These are phyloP conservation scores for Notodromas monacha DNA, from an alignment of 2,888 invertebrate genomes.

Conservation along the genomic window DNA sequence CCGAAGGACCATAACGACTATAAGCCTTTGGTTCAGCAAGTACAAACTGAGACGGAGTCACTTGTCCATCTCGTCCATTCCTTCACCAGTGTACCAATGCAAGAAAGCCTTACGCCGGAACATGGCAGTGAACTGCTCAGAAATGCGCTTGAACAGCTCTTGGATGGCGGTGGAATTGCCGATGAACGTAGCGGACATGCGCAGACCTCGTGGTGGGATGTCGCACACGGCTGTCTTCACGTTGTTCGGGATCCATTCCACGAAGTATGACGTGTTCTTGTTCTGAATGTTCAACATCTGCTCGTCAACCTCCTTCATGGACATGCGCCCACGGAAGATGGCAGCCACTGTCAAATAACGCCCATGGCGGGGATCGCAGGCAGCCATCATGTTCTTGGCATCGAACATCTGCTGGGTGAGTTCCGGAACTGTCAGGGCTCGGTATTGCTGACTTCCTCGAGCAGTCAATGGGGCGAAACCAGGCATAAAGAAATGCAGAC, in stretches of 20 bases:
- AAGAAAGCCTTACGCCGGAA: constrained; percentile 48
- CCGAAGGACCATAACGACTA: no score
- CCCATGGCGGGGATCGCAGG: constrained; percentile 68
- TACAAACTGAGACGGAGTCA: no score
- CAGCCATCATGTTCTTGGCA: constrained; percentile 89
- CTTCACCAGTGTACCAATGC: constrained; percentile 26
- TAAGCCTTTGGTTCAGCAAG: no score
- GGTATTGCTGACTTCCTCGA: constrained; percentile 47
- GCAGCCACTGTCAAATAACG: constrained; percentile 53
- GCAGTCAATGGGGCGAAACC: constrained; percentile 47
- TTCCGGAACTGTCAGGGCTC: constrained; percentile 63
- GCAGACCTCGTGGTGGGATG: constrained; percentile 62
- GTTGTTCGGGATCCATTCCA: constrained; percentile 79
- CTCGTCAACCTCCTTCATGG: constrained; percentile 58
- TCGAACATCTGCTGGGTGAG: constrained; percentile 44
- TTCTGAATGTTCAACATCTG: constrained; percentile 32
- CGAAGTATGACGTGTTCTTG: constrained; percentile 39
- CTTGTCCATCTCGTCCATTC: constrained; percentile 27
- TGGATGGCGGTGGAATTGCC: constrained; percentile 68
- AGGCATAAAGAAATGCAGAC: constrained; percentile 61
- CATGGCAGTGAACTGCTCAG: constrained; percentile 66
- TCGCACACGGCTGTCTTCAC: constrained; percentile 77
- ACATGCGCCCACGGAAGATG: constrained; percentile 65
- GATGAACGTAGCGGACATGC: constrained; percentile 73
- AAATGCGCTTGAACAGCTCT: constrained; percentile 57